phyloP scores from a whole-genome alignment of 2,113 vertebrate genomes.

The Tenebrosternarchus preto region DNA sequence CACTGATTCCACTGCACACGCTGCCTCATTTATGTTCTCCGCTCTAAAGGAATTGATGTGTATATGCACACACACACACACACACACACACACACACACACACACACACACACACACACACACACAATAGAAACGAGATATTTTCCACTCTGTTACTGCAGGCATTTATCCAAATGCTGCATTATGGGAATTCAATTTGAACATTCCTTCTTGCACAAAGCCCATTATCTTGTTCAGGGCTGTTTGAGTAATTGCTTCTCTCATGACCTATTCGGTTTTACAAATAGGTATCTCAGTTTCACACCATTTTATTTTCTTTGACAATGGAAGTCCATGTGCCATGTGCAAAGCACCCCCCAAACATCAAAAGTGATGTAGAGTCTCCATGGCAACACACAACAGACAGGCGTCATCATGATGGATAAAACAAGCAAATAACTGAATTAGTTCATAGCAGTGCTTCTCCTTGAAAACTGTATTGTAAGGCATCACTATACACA shows the following conservation, averaged over 20 bases:
- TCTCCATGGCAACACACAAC: not conserved
- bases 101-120: not conserved
- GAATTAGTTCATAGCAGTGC: slow-evolving; percentile 8
- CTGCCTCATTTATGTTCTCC: slow-evolving; percentile 27
- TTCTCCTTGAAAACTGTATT: too few relatives aligned
- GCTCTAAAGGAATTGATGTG: not conserved
- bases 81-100: too few relatives aligned
- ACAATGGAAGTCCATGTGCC: slow-evolving; percentile 26
- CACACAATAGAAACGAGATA: slow-evolving; percentile 41
- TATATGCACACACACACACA: too few relatives aligned
- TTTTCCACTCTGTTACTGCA: slow-evolving; percentile 22
- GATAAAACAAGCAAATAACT: too few relatives aligned
- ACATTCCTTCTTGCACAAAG: slow-evolving; percentile 26
- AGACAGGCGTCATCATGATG: slow-evolving; percentile 10
- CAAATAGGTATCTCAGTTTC: slow-evolving; percentile 11
- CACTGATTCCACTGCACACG: not conserved
- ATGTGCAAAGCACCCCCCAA: slow-evolving; percentile 1
- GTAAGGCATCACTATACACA: too few relatives aligned
- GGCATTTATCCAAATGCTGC: slow-evolving; percentile 25
- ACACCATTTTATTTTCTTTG: slow-evolving; percentile 28
- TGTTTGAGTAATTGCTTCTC: slow-evolving; percentile 39
- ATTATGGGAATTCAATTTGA: slow-evolving; percentile 43
- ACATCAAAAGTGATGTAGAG: not conserved
- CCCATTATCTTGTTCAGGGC: slow-evolving; percentile 24
- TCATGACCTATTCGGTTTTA: not conserved